A percentile compares a stretch with the other conserved stretches of the same genome.
These are phyloP conservation scores for Heliothis peltigera DNA, from an alignment of 2,888 invertebrate species.

Conservation along the genomic window DNA sequence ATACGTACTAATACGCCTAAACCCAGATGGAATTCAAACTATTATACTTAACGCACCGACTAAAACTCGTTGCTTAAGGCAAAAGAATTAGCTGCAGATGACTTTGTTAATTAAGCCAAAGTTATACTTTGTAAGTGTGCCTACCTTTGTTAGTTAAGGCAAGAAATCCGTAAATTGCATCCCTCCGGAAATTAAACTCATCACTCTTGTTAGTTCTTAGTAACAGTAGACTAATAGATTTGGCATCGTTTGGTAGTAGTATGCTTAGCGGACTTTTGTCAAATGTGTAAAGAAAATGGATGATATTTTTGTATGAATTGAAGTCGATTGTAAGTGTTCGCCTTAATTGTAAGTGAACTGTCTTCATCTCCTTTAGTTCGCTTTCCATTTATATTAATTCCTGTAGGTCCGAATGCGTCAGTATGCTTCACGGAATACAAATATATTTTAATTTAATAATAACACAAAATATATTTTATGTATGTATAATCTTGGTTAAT, in stretches of 20 bases:
- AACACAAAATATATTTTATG: constrained; percentile 41
- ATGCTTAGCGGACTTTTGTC: constrained; percentile 83
- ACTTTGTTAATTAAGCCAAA: constrained; percentile 60
- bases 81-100: constrained; percentile 45
- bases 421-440: constrained; percentile 45
- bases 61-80: constrained; percentile 23
- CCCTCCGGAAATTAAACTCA: constrained; percentile 57
- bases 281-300: constrained; percentile 84
- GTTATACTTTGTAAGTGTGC: constrained; percentile 57
- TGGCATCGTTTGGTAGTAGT: constrained; percentile 66
- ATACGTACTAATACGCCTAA: constrained; percentile 52
- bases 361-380: constrained; percentile 54
- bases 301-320: constrained; percentile 89
- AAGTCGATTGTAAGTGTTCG: constrained; percentile 80
- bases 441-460: constrained; percentile 46
- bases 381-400: constrained; percentile 35
- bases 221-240: constrained; percentile 57
- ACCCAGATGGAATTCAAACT: constrained; percentile 61
- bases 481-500: constrained; percentile 65
- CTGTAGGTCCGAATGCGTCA: constrained; percentile 31
- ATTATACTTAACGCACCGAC: constrained; percentile 24
- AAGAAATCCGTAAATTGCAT: constrained; percentile 52
- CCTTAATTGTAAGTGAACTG: constrained; percentile 74
- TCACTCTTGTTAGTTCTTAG: constrained; percentile 52
- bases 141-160: constrained; percentile 51